Percentiles rank a stretch among this genome's conserved stretches.
These are phyloP conservation scores for Alethe castanea DNA, from an alignment of 2,113 vertebrate genomes.

Conservation along the genomic window DNA sequence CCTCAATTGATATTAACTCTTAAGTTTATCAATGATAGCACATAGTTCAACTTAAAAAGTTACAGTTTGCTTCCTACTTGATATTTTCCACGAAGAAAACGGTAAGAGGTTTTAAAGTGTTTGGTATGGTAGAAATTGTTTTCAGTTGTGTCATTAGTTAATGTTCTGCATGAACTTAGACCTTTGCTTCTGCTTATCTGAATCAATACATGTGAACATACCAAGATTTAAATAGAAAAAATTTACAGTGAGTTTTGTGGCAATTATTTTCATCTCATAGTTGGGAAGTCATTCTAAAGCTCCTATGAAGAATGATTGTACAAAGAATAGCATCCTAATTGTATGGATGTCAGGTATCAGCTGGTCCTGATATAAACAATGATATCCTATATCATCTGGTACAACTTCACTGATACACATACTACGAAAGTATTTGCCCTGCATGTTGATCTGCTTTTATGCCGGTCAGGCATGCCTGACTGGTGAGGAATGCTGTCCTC, in stretches of 20 bases:
- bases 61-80: neutral
- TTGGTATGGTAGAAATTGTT: neutral
- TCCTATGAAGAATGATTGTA: neutral
- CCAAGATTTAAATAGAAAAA: neutral
- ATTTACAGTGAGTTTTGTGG: neutral
- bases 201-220: neutral
- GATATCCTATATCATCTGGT: neutral
- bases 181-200: neutral
- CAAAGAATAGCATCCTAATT: neutral
- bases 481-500: neutral
- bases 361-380: neutral
- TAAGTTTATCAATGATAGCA: neutral
- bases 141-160: neutral
- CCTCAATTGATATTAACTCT: neutral
- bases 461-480: neutral
- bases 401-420: accelerated
- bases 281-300: neutral
- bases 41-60: neutral
- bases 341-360: neutral
- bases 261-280: neutral
- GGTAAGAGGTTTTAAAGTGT: neutral
- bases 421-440: neutral
- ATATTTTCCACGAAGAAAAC: neutral
- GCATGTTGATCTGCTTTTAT: neutral
- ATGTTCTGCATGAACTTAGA: neutral